Evolutionary conservation across 2,797 vertebrate genomes (phyloP).

Genomic region (Propithecus deckenii): DNA sequence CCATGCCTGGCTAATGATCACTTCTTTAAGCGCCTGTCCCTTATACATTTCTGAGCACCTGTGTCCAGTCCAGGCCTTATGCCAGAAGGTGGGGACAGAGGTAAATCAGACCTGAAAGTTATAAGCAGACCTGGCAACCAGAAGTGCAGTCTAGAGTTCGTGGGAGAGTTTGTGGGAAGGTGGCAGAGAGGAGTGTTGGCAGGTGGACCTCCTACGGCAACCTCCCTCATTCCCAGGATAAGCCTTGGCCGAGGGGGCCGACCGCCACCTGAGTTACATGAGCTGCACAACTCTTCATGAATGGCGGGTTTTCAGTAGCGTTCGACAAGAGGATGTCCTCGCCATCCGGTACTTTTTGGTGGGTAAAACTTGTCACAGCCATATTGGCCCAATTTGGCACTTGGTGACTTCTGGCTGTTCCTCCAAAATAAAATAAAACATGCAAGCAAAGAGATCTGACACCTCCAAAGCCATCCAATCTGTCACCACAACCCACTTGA

Average conservation of each 20-base stretch:
- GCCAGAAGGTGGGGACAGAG: not conserved
- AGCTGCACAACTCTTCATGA: not conserved
- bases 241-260: not conserved
- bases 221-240: not conserved
- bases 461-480: not conserved
- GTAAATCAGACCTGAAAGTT: not conserved
- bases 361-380: not conserved
- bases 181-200: not conserved
- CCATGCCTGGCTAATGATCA: not conserved
- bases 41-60: not conserved
- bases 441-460: not conserved
- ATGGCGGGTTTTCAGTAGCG: not conserved
- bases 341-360: not conserved
- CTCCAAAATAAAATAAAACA: not conserved
- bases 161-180: not conserved
- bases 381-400: not conserved
- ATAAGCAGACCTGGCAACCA: not conserved
- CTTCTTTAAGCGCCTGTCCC: not conserved
- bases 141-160: not conserved
- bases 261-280: not conserved
- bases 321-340: rapidly evolving
- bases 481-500: constrained; percentile 63
- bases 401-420: not conserved
- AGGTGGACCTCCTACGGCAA: not conserved
- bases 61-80: not conserved